Base-by-base conservation (phyloP, 2,888 invertebrate species). In the Gymnosoma rotundatum region DNA sequence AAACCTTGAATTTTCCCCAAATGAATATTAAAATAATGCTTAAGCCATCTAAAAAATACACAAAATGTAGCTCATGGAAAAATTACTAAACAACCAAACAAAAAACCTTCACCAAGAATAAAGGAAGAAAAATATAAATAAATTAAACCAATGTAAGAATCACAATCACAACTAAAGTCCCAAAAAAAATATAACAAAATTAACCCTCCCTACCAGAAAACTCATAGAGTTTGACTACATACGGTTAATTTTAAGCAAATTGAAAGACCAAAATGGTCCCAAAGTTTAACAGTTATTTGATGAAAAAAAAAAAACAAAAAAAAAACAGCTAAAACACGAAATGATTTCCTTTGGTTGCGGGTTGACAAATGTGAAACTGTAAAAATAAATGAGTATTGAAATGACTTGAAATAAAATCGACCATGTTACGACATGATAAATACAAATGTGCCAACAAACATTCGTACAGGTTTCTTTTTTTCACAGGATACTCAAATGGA, bases 11-110 rank as follows among this genome's bases (percentile, higher is more conserved):
- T 89, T 86, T 89, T 87, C 89, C 90, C 90, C 90, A 89, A 89
- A 89, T 89, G 90, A 88, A 89, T 90, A 89, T 90, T 89, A 90
- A 90, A 90, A 90, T 87, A 86, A 81, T 72, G 86, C 75, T 72
- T 72, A 67, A 82, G 18, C n/a, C 20, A 63, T 50, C 32, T 21
- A 69, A 67, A 70, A 32, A 25, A 66, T 52, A 58, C 16, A 72
- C 32, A 72, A 67, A 73, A 66, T 61, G 69, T 20, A 78, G 66
- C 70, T 66, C 45, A 66, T 70, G 42, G n/a, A 12, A 50, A 58
- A 36, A 45, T 48, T 4, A 75, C 45, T 20, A 32, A 67, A 42
- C 50, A 18, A 1, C 1, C 20, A 14, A n/a, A n/a, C n/a, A n/a
- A n/a, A 14, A 48, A 48, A 48, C 18, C 18, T n/a, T 48, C 2